Evolutionary conservation across 2,888 invertebrate species (phyloP).

Genomic region (Phortica okadai): DNA sequence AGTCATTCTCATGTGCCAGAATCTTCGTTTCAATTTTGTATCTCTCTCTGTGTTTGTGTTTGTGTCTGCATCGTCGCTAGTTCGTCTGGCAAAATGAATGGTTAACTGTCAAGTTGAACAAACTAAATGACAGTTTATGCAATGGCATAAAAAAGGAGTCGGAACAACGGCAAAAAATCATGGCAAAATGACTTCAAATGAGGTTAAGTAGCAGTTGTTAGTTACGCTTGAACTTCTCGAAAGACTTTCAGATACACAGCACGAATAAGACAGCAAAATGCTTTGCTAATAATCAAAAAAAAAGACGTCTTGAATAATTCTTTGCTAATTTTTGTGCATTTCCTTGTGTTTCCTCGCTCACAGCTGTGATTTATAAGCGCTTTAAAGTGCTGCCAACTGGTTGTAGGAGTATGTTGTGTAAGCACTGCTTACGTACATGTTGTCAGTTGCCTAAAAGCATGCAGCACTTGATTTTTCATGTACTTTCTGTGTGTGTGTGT

Average conservation of each 20-base stretch:
- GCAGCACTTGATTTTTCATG: conserved; percentile 38
- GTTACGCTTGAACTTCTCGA: neutral
- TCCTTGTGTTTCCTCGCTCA: neutral
- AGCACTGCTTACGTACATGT: neutral
- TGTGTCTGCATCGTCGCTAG: conserved; percentile 32
- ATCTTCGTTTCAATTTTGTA: neutral
- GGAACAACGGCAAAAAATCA: conserved; percentile 12
- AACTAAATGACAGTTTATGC: conserved; percentile 68
- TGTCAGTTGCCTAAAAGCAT: conserved; percentile 48
- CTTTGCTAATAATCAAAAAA: conserved; percentile 16
- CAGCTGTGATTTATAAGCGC: neutral
- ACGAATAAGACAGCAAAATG: conserved; percentile 34
- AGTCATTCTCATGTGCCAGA: conserved; percentile 24
- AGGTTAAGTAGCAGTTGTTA: conserved; percentile 27
- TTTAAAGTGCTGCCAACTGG: neutral
- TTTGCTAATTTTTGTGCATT: neutral
- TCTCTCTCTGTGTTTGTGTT: conserved; percentile 16
- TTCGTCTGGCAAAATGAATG: conserved; percentile 55
- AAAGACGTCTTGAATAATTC: neutral
- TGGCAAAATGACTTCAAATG: conserved; percentile 8
- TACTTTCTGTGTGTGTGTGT: neutral
- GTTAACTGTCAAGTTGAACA: conserved; percentile 64
- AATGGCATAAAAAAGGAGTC: conserved; percentile 47
- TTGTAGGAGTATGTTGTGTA: neutral
- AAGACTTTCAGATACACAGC: neutral